phyloP scores from a whole-genome alignment of 2,797 vertebrate species.

The Mionectes olivaceus region DNA sequence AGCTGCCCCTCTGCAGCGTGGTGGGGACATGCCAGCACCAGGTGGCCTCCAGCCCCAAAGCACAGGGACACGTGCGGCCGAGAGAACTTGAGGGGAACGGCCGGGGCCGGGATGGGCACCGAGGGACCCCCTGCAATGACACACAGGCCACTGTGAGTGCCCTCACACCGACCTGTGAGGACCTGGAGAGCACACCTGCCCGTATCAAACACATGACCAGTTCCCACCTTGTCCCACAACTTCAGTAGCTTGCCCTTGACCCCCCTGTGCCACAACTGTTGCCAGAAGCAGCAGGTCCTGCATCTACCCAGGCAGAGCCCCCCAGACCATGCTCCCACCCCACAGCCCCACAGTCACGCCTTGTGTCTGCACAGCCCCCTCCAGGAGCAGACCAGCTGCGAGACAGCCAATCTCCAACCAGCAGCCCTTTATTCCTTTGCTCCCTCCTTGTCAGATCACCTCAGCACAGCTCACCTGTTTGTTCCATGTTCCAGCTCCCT shows the following conservation, averaged over 20 bases:
- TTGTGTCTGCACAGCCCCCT: not conserved
- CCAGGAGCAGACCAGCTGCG: not conserved
- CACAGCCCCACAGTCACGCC: accelerated
- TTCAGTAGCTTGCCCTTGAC: not conserved
- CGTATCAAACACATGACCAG: not conserved
- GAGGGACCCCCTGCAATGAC: slow-evolving; percentile 28
- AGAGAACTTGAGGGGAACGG: slow-evolving; percentile 82
- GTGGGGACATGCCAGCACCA: slow-evolving; percentile 81
- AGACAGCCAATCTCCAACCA: not conserved
- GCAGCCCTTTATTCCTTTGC: not conserved
- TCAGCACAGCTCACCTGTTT: slow-evolving; percentile 60
- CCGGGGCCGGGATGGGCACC: not conserved
- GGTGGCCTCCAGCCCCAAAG: slow-evolving; percentile 88
- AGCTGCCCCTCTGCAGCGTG: slow-evolving; percentile 76
- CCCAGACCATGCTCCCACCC: accelerated
- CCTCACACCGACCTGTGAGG: not conserved
- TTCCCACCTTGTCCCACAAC: accelerated
- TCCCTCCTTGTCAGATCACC: not conserved
- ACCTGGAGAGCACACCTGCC: not conserved
- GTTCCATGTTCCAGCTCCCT: slow-evolving; percentile 52
- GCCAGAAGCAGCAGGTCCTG: not conserved
- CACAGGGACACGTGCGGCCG: slow-evolving; percentile 81
- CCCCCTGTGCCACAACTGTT: accelerated
- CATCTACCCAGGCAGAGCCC: not conserved
- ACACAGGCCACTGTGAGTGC: not conserved